Evolutionary conservation across 2,888 invertebrate species (phyloP), one percentile per base, ranked within the genome.

Genomic region (Parnassius mnemosyne): DNA sequence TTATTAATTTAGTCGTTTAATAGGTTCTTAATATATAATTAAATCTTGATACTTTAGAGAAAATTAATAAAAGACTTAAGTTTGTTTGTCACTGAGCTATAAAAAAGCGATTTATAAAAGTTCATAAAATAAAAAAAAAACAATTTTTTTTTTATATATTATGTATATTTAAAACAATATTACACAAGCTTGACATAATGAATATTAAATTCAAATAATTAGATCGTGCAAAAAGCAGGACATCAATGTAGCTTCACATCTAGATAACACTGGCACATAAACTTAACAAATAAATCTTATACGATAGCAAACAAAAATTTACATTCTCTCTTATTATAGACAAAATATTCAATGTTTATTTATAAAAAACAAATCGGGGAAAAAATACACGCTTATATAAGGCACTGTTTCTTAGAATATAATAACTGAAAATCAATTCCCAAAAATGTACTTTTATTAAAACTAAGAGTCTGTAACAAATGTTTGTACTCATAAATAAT

Each of bases 141-240:
- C 11, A 10, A 20, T 41, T 65, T 63, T 65, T 42, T 61, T 68
- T 68, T 70, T 70, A 64, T 69, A 72, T 72, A 76, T 71, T 75
- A 75, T 78, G 25, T 77, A 69, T 66, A 70, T 75, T 67, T 71
- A 47, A 84, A 80, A 81, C 71, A 73, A 78, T 76, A 71, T 72
- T 82, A 85, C 81, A 83, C 73, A 84, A 85, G 85, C 85, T 81
- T 75, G 76, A 79, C 79, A 65, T 73, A 78, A 63, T 59, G 52
- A 66, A 84, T 81, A 80, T 71, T 64, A 75, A 74, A 67, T 79
- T 72, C 62, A 85, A 82, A 80, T 73, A 60, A 81, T 75, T 81
- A 83, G 73, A 81, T 81, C 81, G 84, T 84, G 85, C 86, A 84
- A 83, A 74, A 84, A 78, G 81, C 80, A 74, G 78, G 71, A 75